Percentiles rank a stretch among this genome's conserved stretches.
Conservation (phyloP, 2,888 invertebrate species). For the Druceiella hillmani region DNA sequence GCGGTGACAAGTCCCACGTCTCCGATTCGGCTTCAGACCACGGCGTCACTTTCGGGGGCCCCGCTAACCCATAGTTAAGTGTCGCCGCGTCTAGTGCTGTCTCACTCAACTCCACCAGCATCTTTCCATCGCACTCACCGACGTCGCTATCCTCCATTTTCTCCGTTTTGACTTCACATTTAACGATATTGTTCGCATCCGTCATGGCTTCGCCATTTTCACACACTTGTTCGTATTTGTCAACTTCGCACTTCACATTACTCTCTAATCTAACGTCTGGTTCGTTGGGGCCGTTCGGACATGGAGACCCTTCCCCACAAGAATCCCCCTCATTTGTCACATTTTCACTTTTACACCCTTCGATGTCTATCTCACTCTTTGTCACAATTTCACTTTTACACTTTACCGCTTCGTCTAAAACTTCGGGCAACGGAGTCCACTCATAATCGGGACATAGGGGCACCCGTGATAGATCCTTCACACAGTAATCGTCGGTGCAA, state of each 20-base stretch:
- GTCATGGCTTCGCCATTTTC: conserved; percentile 3
- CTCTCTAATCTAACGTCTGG: conserved; percentile 5
- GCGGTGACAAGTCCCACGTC: too few relatives aligned
- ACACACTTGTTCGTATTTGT: conserved; percentile 16
- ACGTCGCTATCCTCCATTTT: conserved; percentile 25
- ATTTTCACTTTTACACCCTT: not conserved
- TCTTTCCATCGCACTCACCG: conserved; percentile 9
- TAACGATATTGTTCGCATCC: conserved; percentile 14
- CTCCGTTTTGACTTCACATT: conserved; percentile 27
- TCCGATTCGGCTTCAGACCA: conserved; percentile 23
- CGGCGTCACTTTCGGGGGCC: conserved; percentile 22
- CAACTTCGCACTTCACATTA: conserved; percentile 14
- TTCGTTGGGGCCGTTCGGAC: conserved; percentile 26
- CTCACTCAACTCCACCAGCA: conserved; percentile 13
- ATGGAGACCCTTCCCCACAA: conserved; percentile 34
- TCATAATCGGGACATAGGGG: conserved; percentile 36
- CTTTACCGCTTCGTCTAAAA: too few relatives aligned
- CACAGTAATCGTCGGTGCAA: conserved; percentile 45
- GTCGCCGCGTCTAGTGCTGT: too few relatives aligned
- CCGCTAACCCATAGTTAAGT: too few relatives aligned
- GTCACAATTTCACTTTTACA: too few relatives aligned
- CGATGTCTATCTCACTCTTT: conserved; percentile 1
- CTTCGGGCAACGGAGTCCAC: conserved; percentile 36
- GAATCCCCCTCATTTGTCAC: conserved; percentile 14
- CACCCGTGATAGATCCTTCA: conserved; percentile 37